Evolutionary conservation across 2,888 invertebrate genomes (phyloP), one percentile per base, ranked within the genome.

Genomic region (Apamea epomidion): DNA sequence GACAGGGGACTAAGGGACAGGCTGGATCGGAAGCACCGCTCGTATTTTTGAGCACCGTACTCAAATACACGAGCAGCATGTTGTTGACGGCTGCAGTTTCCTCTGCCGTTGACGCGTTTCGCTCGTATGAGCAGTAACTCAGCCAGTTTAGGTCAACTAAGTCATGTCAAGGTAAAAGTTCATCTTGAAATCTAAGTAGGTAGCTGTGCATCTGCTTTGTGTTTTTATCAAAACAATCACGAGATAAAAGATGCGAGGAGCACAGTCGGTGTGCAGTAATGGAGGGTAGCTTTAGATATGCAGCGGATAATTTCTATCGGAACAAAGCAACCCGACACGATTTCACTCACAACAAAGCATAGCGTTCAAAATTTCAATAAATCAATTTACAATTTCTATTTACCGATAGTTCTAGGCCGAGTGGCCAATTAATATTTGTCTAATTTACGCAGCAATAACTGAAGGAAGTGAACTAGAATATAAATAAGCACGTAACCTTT

Each of bases 391-490:
- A 74, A 71, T 71, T 81, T 85, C 67, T 70, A 69, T 85, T 71
- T 5, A 29, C 54, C 62, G 45, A 67, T 71, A 7, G n/a, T 74
- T 85, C 79, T 83, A 86, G 76, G 79, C 64, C 76, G 32, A 14
- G 14, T 6, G 42, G 5, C 5, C 42, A 86, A 86, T 80, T 80
- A 86, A 80, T 76, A 80, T 80, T 76, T 68, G 68, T 86, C 71
- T 76, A 74, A 82, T 76, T 48, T 67, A 45, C 10, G 37, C 60
- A 29, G 51, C 69, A 70, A 79, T 62, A 37, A 60, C n/a, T n/a
- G 65, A 67, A 76, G 73, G 78, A 82, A 88, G 82, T 71, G 51
- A 58, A 80, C 51, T 51, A 32, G 71, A 78, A 76, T 82, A 88
- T 69, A 67, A 72, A 82, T 71, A 58, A 76, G 48, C 64, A 76